Evolutionary conservation across 2,797 vertebrate species (phyloP), one percentile per base, ranked within the genome.

Genomic region (Eulemur coronatus): DNA sequence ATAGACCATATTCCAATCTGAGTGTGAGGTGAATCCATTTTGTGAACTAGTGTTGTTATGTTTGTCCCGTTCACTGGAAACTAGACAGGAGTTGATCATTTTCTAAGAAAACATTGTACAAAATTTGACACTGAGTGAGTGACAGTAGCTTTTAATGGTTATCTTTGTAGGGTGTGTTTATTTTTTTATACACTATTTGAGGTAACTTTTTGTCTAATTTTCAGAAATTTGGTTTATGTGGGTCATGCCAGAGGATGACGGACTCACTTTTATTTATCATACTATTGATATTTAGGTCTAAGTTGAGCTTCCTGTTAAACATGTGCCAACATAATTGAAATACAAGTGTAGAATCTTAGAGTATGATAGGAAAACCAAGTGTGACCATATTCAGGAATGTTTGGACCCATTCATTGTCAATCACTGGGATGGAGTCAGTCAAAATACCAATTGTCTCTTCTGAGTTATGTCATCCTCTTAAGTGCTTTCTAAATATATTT

Each of bases 261-360:
- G 18, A 65, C 78, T 95, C 67, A 61, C 67, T 79, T 73, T 97
- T 86, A 79, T 91, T 65, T 92, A 73, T 65, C 38, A 13, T 55
- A 8, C 5, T 82, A 1, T 38, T 96, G 50, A n/a, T 93, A 73
- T 76, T 97, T 81, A 69, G 46, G 57, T 85, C 67, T 95, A 57
- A 92, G 52, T 75, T 88, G 72, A 12, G 55, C 82, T 97, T 88
- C 87, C 94, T 97, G 30, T 94, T 93, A 43, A 46, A 46, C 30
- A 70, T 87, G 33, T 81, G 75, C 70, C 43, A 94, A 1, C 30
- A n/a, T 91, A 50, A 46, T 88, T 87, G 43, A 93, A 63, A 67
- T 52, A 46, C 2, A 57, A 87, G n/a, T 86, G 9, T 88, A 78
- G 86, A 63, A 35, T 81, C 67, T 67, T 72, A 50, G 41, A 4